These are phyloP conservation scores for Rhabdornis inornatus DNA, from an alignment of 2,113 vertebrate species.

Conservation along the genomic window DNA sequence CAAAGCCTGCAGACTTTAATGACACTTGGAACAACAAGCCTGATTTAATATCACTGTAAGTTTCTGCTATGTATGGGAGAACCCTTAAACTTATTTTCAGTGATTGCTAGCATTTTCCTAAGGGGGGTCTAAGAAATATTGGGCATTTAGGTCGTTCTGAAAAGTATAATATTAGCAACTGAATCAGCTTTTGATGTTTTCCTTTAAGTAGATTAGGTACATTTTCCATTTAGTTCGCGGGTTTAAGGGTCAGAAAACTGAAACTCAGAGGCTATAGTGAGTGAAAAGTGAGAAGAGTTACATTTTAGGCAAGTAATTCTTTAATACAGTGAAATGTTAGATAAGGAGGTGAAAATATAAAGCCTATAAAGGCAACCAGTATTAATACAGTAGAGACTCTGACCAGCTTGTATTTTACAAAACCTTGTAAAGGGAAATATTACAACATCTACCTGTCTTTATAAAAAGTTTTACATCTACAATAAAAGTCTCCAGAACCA, in stretches of 20 bases:
- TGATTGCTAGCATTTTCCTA: not conserved
- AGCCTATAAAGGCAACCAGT: not conserved
- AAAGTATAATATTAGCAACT: conserved; percentile 28
- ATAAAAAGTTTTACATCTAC: not conserved
- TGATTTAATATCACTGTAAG: conserved; percentile 28
- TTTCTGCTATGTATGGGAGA: not conserved
- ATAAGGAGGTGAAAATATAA: not conserved
- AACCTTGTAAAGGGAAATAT: not conserved
- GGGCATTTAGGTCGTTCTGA: conserved; percentile 13
- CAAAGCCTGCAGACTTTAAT: not conserved
- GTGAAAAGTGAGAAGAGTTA: not conserved
- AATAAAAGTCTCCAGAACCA: not conserved
- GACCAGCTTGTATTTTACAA: not conserved
- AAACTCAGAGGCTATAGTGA: not conserved
- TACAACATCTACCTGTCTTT: not conserved
- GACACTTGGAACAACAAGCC: not conserved
- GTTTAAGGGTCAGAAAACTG: not conserved
- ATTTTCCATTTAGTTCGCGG: not conserved
- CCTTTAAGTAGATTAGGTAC: not conserved
- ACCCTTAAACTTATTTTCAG: conserved; percentile 56
- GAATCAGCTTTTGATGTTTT: conserved; percentile 33
- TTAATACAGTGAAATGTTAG: not conserved
- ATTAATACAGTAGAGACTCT: not conserved
- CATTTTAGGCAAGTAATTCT: not conserved
- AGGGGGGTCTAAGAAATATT: not conserved